Evolutionary conservation across 2,888 invertebrate genomes (phyloP).

Genomic region (Lumbricus terrestris): DNA sequence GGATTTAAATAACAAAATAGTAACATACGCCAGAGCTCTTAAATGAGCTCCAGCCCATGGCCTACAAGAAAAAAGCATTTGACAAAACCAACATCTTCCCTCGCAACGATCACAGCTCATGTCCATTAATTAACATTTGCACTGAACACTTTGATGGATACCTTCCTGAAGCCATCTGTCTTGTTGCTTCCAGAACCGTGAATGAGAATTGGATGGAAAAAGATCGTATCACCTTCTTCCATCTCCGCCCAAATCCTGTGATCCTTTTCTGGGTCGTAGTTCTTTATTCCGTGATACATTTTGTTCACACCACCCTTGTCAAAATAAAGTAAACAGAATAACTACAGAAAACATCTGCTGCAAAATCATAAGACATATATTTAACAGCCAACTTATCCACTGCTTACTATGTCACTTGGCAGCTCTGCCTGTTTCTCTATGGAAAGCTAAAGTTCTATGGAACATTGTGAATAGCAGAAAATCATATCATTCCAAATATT

Average conservation of each 20-base stretch:
- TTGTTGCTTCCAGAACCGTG: conserved; percentile 82
- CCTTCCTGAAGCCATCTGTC: conserved; percentile 66
- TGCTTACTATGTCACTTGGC: too few species aligned
- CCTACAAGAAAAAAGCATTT: too few species aligned
- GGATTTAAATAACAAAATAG: too few species aligned
- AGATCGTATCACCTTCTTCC: conserved; percentile 82
- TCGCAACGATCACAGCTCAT: background rate
- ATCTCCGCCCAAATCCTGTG: conserved; percentile 68
- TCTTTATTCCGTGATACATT: conserved; percentile 72
- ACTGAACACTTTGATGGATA: conserved; percentile 24
- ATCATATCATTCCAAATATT: background rate
- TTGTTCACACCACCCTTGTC: conserved; percentile 67
- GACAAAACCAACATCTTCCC: too few species aligned
- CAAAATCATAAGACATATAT: background rate
- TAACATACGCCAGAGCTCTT: too few species aligned
- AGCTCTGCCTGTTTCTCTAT: too few species aligned
- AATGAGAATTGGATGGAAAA: conserved; percentile 82
- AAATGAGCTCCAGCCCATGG: too few species aligned
- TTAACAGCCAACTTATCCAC: background rate
- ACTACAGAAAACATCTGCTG: background rate
- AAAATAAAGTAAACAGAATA: conserved; percentile 11
- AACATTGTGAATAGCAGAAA: background rate
- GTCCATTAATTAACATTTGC: too few species aligned
- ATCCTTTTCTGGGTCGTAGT: conserved; percentile 61
- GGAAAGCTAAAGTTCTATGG: too few species aligned